Percentiles rank a stretch among this genome's conserved stretches.
Evolutionary conservation across 1,140 invertebrate genomes (phyloP).

Genomic region (Drosophila biarmipes): DNA sequence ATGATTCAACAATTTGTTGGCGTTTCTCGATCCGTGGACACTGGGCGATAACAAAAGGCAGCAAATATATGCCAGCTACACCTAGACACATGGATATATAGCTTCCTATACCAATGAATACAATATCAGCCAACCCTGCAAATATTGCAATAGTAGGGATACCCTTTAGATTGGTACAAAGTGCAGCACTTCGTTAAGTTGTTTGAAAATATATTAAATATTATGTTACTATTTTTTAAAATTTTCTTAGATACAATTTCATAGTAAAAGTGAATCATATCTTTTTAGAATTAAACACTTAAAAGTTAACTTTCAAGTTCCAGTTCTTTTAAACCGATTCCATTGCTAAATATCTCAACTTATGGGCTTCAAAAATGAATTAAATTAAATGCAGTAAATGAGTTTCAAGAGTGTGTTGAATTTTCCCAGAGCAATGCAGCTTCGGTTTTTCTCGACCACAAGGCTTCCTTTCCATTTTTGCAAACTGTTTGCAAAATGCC

Average conservation of each 20-base stretch:
- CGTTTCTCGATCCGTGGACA: conserved; percentile 10
- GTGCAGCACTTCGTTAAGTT: not conserved
- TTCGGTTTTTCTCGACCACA: conserved; percentile 17
- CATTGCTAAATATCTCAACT: no score
- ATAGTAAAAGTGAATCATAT: no score
- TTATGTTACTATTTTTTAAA: not conserved
- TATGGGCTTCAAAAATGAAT: no score
- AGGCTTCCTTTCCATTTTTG: conserved; percentile 28
- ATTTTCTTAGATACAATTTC: no score
- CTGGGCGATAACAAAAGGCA: conserved; percentile 48
- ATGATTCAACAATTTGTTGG: conserved; percentile 76
- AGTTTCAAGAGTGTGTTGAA: not conserved
- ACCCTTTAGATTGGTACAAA: not conserved
- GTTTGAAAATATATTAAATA: not conserved
- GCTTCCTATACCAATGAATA: conserved; percentile 18
- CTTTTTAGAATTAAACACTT: no score
- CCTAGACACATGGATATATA: conserved; percentile 21
- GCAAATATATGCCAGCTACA: conserved; percentile 37
- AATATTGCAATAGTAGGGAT: conserved; percentile 10
- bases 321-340: no score
- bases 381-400: no score
- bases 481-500: conserved; percentile 54
- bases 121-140: conserved; percentile 12
- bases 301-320: no score
- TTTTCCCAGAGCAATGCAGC: conserved; percentile 18